Evolutionary conservation across 2,797 vertebrate species (phyloP).

Genomic region (Melanotaenia parkinsoni): DNA sequence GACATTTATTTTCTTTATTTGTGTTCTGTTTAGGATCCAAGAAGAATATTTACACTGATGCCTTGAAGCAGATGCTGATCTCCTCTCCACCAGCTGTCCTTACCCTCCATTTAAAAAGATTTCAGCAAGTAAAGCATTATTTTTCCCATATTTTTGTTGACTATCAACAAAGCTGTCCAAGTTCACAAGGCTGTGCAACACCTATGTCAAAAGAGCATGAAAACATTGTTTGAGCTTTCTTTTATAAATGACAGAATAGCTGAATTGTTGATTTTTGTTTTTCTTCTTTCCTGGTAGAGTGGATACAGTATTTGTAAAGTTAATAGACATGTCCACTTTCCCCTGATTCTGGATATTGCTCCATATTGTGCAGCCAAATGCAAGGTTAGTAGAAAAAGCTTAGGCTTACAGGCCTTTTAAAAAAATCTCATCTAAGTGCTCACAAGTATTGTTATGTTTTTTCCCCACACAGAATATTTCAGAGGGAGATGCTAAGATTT

Average conservation of each 20-base stretch:
- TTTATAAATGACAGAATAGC: constrained; percentile 6
- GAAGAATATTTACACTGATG: constrained; percentile 92
- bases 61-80: constrained; percentile 96
- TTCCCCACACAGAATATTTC: constrained; percentile 81
- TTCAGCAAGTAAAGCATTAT: constrained; percentile 88
- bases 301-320: constrained; percentile 94
- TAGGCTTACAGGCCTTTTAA: background rate
- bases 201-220: background rate
- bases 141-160: background rate
- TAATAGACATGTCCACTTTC: constrained; percentile 93
- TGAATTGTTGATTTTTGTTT: background rate
- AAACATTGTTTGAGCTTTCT: background rate
- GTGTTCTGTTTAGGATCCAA: constrained; percentile 80
- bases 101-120: constrained; percentile 97
- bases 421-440: background rate
- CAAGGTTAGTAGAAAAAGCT: constrained; percentile 85
- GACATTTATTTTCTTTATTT: constrained; percentile 7
- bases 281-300: constrained; percentile 78
- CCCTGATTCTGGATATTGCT: constrained; percentile 92
- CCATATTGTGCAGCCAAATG: constrained; percentile 93
- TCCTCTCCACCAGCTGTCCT: constrained; percentile 91
- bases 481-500: constrained; percentile 83
- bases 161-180: constrained; percentile 6
- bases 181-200: background rate
- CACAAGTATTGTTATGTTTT: constrained; percentile 22